Percentiles rank a stretch among this genome's conserved stretches.
Conservation (phyloP, 2,888 invertebrate species). For the Leistus spinibarbis region DNA sequence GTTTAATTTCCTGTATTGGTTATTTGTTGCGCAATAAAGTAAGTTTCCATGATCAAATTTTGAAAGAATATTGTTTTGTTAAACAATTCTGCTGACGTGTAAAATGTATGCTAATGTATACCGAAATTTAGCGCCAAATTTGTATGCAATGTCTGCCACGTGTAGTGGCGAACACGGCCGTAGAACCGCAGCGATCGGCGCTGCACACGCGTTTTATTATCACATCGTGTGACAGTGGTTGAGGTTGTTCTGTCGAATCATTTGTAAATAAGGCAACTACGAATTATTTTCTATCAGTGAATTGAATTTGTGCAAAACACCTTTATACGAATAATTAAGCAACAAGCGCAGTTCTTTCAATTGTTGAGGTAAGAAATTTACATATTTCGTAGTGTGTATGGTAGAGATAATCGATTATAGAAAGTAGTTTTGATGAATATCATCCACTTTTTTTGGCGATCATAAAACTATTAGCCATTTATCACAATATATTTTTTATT, state of each 20-base stretch:
- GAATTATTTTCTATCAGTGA: constrained; percentile 12
- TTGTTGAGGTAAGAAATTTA: constrained; percentile 23
- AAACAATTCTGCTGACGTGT: background rate
- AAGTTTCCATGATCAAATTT: background rate
- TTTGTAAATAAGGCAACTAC: background rate
- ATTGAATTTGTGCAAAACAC: constrained; percentile 11
- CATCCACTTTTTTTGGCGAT: background rate
- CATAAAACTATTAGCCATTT: background rate
- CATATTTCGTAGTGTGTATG: constrained; percentile 23
- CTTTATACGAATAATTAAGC: background rate
- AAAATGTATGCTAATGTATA: background rate
- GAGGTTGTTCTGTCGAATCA: constrained; percentile 17
- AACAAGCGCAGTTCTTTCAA: background rate
- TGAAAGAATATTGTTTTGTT: background rate
- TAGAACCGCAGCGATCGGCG: background rate
- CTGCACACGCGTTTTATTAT: constrained; percentile 27
- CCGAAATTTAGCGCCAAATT: constrained; percentile 3
- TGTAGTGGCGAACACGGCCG: background rate
- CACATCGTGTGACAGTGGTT: constrained; percentile 25
- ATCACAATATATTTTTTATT: background rate
- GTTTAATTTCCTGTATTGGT: too few relatives aligned
- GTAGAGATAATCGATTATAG: constrained; percentile 34
- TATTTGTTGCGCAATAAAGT: too few relatives aligned
- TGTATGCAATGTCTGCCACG: background rate
- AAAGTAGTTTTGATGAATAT: constrained; percentile 36